Conservation (phyloP, 2,113 vertebrate species). For the Microcebus griseorufus region DNA sequence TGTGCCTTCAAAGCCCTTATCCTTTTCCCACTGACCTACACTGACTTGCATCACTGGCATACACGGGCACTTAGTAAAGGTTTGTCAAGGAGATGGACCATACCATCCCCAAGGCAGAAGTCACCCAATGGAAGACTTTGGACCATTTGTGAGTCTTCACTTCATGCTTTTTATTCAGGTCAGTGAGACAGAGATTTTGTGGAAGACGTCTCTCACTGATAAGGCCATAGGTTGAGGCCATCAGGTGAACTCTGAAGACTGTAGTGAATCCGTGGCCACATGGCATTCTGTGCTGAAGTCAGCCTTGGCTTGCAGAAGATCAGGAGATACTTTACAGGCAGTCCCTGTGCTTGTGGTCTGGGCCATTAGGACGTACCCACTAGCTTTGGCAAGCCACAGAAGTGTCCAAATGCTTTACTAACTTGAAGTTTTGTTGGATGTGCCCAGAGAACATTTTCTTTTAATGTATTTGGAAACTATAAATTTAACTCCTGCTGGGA, state of each 20-base stretch:
- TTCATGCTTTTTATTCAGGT: background rate
- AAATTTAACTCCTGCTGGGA: slow-evolving; percentile 68
- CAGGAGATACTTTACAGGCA: background rate
- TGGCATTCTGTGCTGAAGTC: background rate
- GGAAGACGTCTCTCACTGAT: background rate
- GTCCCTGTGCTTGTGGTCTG: background rate
- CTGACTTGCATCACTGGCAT: background rate
- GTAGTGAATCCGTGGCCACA: background rate
- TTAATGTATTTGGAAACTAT: slow-evolving; percentile 71
- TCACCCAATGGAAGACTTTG: background rate
- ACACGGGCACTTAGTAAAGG: background rate
- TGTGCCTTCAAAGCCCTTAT: background rate
- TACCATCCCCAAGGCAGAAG: background rate
- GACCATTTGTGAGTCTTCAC: background rate
- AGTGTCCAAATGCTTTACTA: background rate
- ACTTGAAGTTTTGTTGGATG: slow-evolving; percentile 36
- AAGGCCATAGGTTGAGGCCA: background rate
- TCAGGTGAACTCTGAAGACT: background rate
- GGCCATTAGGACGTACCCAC: background rate
- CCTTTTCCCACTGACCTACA: background rate
- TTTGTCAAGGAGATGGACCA: background rate
- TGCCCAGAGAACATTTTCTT: slow-evolving; percentile 55
- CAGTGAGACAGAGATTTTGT: background rate
- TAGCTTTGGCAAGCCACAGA: slow-evolving; percentile 14
- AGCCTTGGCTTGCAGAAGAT: background rate